phyloP scores from a whole-genome alignment of 2,888 invertebrate species.

The Drosophila macrothrix region DNA sequence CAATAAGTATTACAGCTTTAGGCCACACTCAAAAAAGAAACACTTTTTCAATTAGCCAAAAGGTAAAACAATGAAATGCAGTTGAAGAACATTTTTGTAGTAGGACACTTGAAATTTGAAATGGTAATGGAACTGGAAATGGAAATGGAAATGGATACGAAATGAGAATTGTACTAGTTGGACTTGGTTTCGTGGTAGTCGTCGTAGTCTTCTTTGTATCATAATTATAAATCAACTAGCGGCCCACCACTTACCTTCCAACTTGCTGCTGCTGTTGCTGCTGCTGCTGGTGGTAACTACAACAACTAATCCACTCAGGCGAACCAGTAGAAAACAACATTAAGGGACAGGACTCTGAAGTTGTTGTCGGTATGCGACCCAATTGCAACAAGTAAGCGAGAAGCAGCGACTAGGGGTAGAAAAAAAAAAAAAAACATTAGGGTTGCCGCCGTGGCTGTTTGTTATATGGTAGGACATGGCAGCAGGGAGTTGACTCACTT shows the following conservation, averaged over 20 bases:
- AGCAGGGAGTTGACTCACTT: conserved; percentile 63
- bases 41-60: conserved; percentile 46
- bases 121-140: conserved; percentile 17
- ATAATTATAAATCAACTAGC: conserved; percentile 79
- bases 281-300: conserved; percentile 3
- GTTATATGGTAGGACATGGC: not conserved
- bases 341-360: conserved; percentile 51
- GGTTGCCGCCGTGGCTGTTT: conserved; percentile 28
- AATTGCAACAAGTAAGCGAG: conserved; percentile 71
- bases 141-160: conserved; percentile 17
- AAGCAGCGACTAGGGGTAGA: conserved; percentile 30
- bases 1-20: not conserved
- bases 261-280: not conserved
- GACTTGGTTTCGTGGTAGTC: conserved; percentile 25
- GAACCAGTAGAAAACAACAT: conserved; percentile 58
- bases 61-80: conserved; percentile 29
- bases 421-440: conserved; percentile 24
- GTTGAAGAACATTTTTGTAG: conserved; percentile 19
- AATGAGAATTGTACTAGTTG: conserved; percentile 19
- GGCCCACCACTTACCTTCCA: conserved; percentile 39
- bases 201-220: conserved; percentile 18
- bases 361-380: conserved; percentile 63
- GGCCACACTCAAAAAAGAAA: not conserved
- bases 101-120: conserved; percentile 42
- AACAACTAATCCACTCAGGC: conserved; percentile 74